Evolutionary conservation across 2,113 vertebrate genomes (phyloP), one percentile per base, ranked within the genome.

Genomic region (Dermatemys mawii): DNA sequence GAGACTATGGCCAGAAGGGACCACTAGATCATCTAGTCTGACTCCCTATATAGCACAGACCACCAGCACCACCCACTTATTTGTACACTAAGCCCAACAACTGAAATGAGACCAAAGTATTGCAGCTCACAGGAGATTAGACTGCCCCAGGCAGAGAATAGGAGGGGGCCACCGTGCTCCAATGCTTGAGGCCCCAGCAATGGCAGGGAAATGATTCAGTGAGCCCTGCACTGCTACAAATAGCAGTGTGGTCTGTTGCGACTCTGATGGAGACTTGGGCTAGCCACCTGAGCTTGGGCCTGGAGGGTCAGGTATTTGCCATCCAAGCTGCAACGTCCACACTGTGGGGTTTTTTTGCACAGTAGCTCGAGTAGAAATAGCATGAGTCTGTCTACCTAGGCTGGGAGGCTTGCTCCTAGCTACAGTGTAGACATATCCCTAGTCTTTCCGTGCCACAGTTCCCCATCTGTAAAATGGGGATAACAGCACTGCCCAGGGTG

Each of bases 401-500:
- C 44, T 60, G 86, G 27, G 35, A 49, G 53, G 24, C 81, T 78
- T 41, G 32, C 44, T 73, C 73, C 0, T 0, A 46, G 3, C 32
- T 67, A 38, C 0, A 1, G 29, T 41, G 49, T 0, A 1, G 75
- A 29, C 89, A 78, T 19, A 6, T 21, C 83, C n/a, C 16, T 35
- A 12, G 48, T 19, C 50, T 79, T 90, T 79, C 26, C 1, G 1
- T 38, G 38, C 44, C 70, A 22, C 63, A 5, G n/a, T 38, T 70
- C 35, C 21, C 75, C 57, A 14, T 9, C 22, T 29, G 8, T 79
- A 48, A 79, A 8, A 60, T 44, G n/a, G 19, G 44, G 11, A 83
- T 73, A 80, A 89, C 38, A 90, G 76, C 2, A 83, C 38, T 83
- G 9, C 46, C 26, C 60, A 73, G 41, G 73, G 81, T 24, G 11